These are phyloP conservation scores for Drosophila baimaii DNA, from an alignment of 1,140 invertebrate genomes.

Conservation along the genomic window DNA sequence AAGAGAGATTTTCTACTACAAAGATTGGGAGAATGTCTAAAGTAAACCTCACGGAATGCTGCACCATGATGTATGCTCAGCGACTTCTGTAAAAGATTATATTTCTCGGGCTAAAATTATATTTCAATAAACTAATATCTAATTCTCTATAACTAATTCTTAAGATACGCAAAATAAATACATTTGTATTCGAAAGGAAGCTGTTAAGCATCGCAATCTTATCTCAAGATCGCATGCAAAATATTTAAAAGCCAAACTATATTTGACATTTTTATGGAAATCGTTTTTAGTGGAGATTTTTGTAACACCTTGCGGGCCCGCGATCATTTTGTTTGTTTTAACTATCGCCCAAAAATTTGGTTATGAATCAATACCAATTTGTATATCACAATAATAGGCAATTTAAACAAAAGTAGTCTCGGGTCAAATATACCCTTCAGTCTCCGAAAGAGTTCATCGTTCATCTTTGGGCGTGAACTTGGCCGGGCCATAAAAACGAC, in stretches of 20 bases:
- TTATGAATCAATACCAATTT: slow-evolving; percentile 44
- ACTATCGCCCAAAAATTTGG: slow-evolving; percentile 26
- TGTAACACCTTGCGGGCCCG: not conserved
- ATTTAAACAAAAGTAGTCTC: slow-evolving; percentile 8
- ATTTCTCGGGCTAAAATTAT: not conserved
- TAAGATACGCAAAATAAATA: no score
- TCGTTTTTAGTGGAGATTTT: slow-evolving; percentile 5
- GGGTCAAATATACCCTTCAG: slow-evolving; percentile 12
- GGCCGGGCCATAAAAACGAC: slow-evolving; percentile 12
- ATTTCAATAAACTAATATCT: not conserved
- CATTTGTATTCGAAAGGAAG: no score
- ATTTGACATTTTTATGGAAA: slow-evolving; percentile 15
- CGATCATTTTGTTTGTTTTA: slow-evolving; percentile 24
- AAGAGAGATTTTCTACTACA: not conserved
- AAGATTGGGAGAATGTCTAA: not conserved
- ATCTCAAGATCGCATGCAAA: not conserved
- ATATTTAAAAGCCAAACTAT: slow-evolving; percentile 7
- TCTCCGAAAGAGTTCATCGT: not conserved
- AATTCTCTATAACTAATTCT: not conserved
- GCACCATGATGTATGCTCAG: not conserved
- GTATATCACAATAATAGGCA: slow-evolving; percentile 25
- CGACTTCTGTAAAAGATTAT: not conserved
- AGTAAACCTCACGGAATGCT: not conserved
- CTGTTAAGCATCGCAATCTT: no score
- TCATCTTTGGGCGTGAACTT: slow-evolving; percentile 48